Evolutionary conservation across 2,797 vertebrate genomes (phyloP), one percentile per base, ranked within the genome.

Genomic region (Cossypha niveicapilla): DNA sequence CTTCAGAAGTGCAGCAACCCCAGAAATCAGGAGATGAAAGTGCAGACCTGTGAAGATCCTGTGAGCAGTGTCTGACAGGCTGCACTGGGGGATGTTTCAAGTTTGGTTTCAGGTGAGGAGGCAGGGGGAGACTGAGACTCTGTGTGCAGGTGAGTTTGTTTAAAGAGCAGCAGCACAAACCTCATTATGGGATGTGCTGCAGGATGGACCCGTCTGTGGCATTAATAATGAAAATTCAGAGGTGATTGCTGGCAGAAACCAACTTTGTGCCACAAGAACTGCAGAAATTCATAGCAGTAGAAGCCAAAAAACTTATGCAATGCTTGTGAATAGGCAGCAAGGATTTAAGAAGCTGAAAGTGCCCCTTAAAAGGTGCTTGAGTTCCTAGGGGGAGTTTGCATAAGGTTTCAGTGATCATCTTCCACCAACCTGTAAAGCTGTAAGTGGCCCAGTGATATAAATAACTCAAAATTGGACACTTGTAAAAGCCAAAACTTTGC

Each of bases 11-110:
- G 50, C 42, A 47, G 54, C 79, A 88, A 24, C 51, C 72, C 57
- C 63, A 77, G 93, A 71, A 85, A 80, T 74, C 27, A 17, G 76
- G 41, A 86, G 79, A 81, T 68, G 62, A 86, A 95, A 90, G 70
- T 5, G 34, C 45, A 92, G 73, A n/a, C 22, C 45, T 68, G 34
- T 28, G 83, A 86, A 51, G 58, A 54, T 78, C 66, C 44, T 50
- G 24, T 54, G 72, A 79, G 57, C 9, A 67, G 45, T 16, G 32
- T 54, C 53, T 77, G 82, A 7, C 61, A 88, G 79, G 32, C 72
- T 82, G 85, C 22, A 2, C 68, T 88, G 86, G 68, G 58, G 50
- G 34, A 8, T 6, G 2, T 34, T 86, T 80, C 21, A 32, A 19
- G 34, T 21, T 56, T 16, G 54, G 12, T 56, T 81, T 17, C 4